Base-by-base conservation (phyloP, 2,113 vertebrate species). In the Perca schrenkii region DNA sequence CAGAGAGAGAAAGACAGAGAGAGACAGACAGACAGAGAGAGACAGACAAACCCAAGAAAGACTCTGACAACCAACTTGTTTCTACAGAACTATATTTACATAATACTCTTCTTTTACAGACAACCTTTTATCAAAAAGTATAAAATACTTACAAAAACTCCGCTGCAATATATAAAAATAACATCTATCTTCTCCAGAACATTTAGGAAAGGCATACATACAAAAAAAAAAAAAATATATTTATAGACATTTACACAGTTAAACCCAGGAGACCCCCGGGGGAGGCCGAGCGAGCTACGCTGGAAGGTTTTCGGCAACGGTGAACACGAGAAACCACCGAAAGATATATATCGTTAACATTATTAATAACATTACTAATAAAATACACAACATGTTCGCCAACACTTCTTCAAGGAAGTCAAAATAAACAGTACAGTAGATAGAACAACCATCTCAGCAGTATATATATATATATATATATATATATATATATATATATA, bases 41-140 rank as follows among this genome's bases (percentile, higher is more conserved):
- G 31, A 34, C 0, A 34, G 0, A 34, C 31, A 34, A 5, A 34
- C 31, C 4, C 31, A 63, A 66, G 3, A 56, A 14, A 49, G n/a
- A 53, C 40, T 74, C 60, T n/a, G 1, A 71, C 31, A 15, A 34
- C 28, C 6, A 8, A 16, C 6, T 8, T 62, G 77, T 95, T 95
- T 94, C 95, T 95, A 95, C 86, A 94, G 89, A 94, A 93, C 94
- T 96, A 95, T 95, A 96, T 96, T 96, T 95, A 95, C 95, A 95
- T 92, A 94, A 96, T 94, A 95, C 93, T 95, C 92, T 95, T 94
- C 88, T 94, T 95, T 94, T 92, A 95, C 94, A 95, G 91, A 94
- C 91, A 95, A 94, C 92, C 90, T 93, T 95, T 93, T 95, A 95
- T 94, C 94, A 95, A 95, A 95, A 95, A 94, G 95, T 96, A 96